Conservation (phyloP, 1,140 invertebrate genomes). For the Panagrolaimus sp. region DNA sequence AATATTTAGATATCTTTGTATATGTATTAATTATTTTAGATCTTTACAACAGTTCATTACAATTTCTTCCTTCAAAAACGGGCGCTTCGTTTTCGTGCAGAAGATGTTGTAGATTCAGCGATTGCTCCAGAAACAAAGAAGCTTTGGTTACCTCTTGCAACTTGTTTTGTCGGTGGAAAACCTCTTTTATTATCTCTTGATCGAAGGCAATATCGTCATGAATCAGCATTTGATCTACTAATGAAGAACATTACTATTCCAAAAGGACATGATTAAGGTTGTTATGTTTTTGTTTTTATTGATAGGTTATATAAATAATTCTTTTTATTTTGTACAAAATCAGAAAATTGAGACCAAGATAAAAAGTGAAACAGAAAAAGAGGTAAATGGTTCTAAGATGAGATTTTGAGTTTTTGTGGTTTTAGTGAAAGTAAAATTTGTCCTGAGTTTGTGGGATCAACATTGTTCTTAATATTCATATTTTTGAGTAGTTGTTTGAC, state of each 20-base stretch:
- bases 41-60: conserved; percentile 50
- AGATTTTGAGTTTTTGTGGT: background rate
- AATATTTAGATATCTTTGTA: background rate
- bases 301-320: background rate
- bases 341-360: background rate
- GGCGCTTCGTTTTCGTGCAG: conserved; percentile 40
- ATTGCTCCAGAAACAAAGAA: conserved; percentile 29
- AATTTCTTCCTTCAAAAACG: conserved; percentile 48
- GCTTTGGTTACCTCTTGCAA: conserved; percentile 49
- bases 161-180: conserved; percentile 40
- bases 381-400: too few species aligned
- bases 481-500: background rate
- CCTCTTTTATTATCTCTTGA: conserved; percentile 52
- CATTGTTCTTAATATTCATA: background rate
- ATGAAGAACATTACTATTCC: conserved; percentile 21
- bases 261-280: background rate
- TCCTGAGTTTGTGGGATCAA: background rate
- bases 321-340: background rate
- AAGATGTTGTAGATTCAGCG: conserved; percentile 37
- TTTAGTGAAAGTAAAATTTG: background rate
- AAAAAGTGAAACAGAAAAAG: too few species aligned
- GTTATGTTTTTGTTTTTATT: conserved; percentile 7
- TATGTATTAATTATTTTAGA: conserved; percentile 17
- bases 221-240: conserved; percentile 41
- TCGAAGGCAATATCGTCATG: conserved; percentile 34